phyloP scores from a whole-genome alignment of 2,888 invertebrate species.

The Icerya purchasi region DNA sequence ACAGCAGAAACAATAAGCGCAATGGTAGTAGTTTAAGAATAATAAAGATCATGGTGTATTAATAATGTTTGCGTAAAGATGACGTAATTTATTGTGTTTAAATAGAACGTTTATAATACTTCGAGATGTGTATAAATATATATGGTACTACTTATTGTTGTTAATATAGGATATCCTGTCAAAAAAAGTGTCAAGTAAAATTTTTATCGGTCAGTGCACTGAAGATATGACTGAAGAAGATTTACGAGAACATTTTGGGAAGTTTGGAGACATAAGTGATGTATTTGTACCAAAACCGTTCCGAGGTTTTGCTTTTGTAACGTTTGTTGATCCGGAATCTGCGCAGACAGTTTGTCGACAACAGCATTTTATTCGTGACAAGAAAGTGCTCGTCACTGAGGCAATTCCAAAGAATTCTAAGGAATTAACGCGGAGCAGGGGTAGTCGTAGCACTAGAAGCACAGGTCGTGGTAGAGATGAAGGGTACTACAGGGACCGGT shows the following conservation, averaged over 20 bases:
- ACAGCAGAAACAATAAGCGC: no score
- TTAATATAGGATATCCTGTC: neutral
- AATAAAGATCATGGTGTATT: no score
- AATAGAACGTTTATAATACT: neutral
- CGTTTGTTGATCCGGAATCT: conserved; percentile 76
- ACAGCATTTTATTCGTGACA: conserved; percentile 75
- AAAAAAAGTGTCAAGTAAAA: conserved; percentile 35
- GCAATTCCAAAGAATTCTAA: conserved; percentile 15
- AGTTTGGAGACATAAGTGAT: conserved; percentile 82
- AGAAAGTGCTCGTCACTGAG: conserved; percentile 15
- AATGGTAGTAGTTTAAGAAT: no score
- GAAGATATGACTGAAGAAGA: conserved; percentile 81
- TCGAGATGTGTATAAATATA: neutral
- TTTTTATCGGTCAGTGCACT: conserved; percentile 84
- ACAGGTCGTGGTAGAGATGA: conserved; percentile 10
- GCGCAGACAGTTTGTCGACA: conserved; percentile 78
- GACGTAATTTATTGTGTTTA: neutral
- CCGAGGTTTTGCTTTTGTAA: conserved; percentile 79
- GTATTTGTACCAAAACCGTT: conserved; percentile 92
- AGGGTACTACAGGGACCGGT: conserved; percentile 6
- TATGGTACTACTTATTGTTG: neutral
- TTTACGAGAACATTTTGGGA: conserved; percentile 69
- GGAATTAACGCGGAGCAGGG: neutral
- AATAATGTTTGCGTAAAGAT: neutral
- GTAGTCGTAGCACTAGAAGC: conserved; percentile 1